phyloP scores from a whole-genome alignment of 2,888 invertebrate genomes.

The Caenorhabditis wallacei region DNA sequence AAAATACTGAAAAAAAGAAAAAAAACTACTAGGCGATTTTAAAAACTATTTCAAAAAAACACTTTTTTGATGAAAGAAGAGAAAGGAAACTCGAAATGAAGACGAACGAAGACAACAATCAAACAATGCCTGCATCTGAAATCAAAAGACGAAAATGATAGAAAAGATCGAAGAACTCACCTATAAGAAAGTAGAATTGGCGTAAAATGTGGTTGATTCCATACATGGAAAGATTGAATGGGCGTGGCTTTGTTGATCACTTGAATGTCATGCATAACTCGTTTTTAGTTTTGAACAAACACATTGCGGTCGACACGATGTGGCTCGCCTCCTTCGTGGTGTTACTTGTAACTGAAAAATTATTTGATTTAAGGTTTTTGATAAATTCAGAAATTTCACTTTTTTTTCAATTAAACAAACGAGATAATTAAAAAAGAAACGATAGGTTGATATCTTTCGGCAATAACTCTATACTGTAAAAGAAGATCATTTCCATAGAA shows the following conservation, averaged over 20 bases:
- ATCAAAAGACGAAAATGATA: no score
- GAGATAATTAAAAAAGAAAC: no score
- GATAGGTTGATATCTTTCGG: no score
- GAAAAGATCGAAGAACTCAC: neutral
- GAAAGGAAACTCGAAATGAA: slow-evolving; percentile 20
- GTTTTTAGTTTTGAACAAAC: slow-evolving; percentile 83
- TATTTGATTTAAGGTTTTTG: neutral
- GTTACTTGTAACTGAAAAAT: slow-evolving; percentile 72
- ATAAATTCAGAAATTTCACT: no score
- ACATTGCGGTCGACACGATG: slow-evolving; percentile 82
- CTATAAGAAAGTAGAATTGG: slow-evolving; percentile 20
- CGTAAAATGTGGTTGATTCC: neutral
- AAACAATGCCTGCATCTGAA: slow-evolving; percentile 44
- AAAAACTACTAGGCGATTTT: slow-evolving; percentile 42
- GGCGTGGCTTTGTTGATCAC: slow-evolving; percentile 36
- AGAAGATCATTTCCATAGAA: no score
- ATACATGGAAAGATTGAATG: slow-evolving; percentile 15
- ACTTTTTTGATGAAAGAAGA: slow-evolving; percentile 2
- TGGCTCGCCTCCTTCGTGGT: slow-evolving; percentile 78
- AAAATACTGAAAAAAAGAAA: slow-evolving; percentile 17
- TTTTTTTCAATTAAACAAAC: no score
- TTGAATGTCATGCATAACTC: slow-evolving; percentile 79
- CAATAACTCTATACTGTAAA: no score
- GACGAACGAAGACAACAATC: slow-evolving; percentile 24
- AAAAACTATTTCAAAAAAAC: slow-evolving; percentile 11